These are phyloP conservation scores for Drosophila suzukii DNA, from an alignment of 1,140 invertebrate species.

Conservation along the genomic window DNA sequence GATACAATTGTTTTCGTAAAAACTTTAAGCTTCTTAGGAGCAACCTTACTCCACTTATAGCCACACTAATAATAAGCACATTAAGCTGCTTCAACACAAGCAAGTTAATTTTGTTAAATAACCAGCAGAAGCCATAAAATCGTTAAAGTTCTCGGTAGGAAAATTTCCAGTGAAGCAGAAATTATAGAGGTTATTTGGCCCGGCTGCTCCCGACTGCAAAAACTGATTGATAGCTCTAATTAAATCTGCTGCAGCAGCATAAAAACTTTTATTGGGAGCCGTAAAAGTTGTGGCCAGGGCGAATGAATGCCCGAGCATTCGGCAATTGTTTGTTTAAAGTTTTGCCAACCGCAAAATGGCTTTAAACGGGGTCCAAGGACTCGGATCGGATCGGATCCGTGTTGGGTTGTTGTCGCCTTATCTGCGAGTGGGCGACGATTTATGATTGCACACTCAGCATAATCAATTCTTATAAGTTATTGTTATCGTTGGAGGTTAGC, in stretches of 20 bases:
- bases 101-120: slow-evolving; percentile 19
- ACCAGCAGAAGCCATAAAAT: slow-evolving; percentile 37
- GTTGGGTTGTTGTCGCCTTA: slow-evolving; percentile 50
- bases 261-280: slow-evolving; percentile 73
- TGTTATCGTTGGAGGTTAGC: slow-evolving; percentile 71
- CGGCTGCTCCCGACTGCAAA: slow-evolving; percentile 32
- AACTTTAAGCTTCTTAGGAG: neutral
- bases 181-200: slow-evolving; percentile 61
- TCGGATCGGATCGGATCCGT: neutral
- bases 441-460: slow-evolving; percentile 80
- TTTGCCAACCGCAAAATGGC: slow-evolving; percentile 61
- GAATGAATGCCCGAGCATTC: slow-evolving; percentile 21
- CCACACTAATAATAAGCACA: neutral
- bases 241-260: slow-evolving; percentile 60
- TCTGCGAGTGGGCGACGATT: slow-evolving; percentile 58
- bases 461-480: slow-evolving; percentile 83
- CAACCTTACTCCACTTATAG: neutral
- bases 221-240: slow-evolving; percentile 77
- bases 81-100: neutral
- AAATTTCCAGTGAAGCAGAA: slow-evolving; percentile 38
- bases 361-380: slow-evolving; percentile 40
- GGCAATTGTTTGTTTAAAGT: slow-evolving; percentile 59
- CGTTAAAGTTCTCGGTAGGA: slow-evolving; percentile 1
- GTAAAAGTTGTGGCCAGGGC: slow-evolving; percentile 49
- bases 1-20: neutral